These are phyloP conservation scores for Elephas maximus DNA, from an alignment of 2,113 vertebrate genomes.

Conservation along the genomic window DNA sequence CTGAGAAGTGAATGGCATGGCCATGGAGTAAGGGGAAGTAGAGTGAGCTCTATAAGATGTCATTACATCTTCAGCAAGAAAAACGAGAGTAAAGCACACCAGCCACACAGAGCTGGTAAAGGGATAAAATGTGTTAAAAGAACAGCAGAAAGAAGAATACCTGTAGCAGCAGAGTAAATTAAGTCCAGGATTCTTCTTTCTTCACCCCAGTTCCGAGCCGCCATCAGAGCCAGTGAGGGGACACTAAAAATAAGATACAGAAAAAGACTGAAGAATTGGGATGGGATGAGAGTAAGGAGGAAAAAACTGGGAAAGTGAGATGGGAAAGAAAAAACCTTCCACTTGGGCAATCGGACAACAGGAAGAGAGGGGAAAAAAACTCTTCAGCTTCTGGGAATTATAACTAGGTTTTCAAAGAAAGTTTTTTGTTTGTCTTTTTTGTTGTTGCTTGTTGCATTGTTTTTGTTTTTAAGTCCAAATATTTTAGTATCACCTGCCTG, in stretches of 20 bases:
- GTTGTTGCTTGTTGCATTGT: neutral
- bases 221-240: neutral
- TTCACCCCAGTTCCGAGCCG: neutral
- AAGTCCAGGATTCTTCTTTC: neutral
- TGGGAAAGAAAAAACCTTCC: neutral
- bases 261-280: neutral
- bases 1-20: neutral
- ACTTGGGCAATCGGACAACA: neutral
- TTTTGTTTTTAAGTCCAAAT: neutral
- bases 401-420: neutral
- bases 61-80: neutral
- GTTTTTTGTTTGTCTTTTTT: too few species aligned
- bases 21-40: neutral
- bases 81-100: too few species aligned
- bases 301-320: too few species aligned
- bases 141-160: neutral
- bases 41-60: neutral
- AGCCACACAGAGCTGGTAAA: neutral
- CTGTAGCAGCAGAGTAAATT: rapidly evolving
- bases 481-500: neutral
- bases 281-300: neutral
- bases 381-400: neutral
- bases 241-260: neutral
- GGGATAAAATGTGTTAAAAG: neutral
- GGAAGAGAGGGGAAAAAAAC: neutral